Conservation (phyloP, 2,113 vertebrate species). For the Cyprinodon tularosa region DNA sequence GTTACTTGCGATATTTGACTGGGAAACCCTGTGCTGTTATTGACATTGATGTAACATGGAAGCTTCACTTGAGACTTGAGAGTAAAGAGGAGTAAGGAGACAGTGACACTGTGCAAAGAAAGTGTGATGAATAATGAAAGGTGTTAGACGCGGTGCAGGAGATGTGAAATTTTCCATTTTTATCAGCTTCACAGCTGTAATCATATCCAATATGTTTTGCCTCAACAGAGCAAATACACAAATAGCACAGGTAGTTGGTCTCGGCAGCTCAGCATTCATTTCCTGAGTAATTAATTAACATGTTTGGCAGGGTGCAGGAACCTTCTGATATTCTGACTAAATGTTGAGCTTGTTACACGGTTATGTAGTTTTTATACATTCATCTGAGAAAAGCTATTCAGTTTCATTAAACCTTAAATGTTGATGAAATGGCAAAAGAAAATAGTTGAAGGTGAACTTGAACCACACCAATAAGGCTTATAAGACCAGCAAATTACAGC, state of each 20-base stretch:
- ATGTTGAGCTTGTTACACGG: not conserved
- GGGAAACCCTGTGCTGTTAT: not conserved
- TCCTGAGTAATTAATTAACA: not conserved
- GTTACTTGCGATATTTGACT: not conserved
- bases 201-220: slow-evolving; percentile 24
- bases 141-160: not conserved
- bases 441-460: not conserved
- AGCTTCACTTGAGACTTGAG: not conserved
- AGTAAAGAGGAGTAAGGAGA: slow-evolving; percentile 18
- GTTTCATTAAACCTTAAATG: not conserved
- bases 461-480: not conserved
- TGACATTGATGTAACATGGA: slow-evolving; percentile 11
- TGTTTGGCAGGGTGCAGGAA: not conserved
- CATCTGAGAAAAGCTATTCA: not conserved
- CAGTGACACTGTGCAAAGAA: slow-evolving; percentile 1
- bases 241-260: not conserved
- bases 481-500: too few relatives aligned
- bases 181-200: slow-evolving; percentile 23
- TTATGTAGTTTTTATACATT: not conserved
- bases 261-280: not conserved
- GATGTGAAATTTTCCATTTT: slow-evolving; percentile 23
- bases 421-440: too few relatives aligned
- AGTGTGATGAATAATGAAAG: slow-evolving; percentile 17
- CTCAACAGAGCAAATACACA: slow-evolving; percentile 16
- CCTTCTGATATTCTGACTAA: not conserved